Evolutionary conservation across 2,888 invertebrate species (phyloP).

Genomic region (Lamellibrachia columna): DNA sequence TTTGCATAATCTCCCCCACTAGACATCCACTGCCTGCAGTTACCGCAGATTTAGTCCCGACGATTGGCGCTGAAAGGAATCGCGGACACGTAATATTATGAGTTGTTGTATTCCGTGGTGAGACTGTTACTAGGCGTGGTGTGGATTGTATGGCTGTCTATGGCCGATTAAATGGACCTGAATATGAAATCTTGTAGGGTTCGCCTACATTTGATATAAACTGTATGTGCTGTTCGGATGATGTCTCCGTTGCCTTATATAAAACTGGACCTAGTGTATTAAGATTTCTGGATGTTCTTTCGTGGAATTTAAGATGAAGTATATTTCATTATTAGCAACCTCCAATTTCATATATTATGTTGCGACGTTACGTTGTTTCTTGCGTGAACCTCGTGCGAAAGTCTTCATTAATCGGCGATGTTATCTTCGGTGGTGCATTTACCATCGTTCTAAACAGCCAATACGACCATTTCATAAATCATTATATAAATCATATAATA

Average conservation of each 20-base stretch:
- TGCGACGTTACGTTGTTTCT: too few species aligned
- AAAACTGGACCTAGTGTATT: not conserved
- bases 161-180: not conserved
- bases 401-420: too few species aligned
- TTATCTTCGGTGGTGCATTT: too few species aligned
- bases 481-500: too few species aligned
- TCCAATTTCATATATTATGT: not conserved
- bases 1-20: not conserved
- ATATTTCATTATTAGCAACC: not conserved
- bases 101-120: not conserved
- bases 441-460: too few species aligned
- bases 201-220: not conserved
- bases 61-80: not conserved
- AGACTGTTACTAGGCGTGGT: not conserved
- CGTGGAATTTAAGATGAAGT: not conserved
- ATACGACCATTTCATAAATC: too few species aligned
- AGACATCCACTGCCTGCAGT: not conserved
- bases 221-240: not conserved
- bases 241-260: not conserved
- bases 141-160: not conserved
- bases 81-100: not conserved
- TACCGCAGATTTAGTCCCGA: constrained; percentile 5
- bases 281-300: not conserved
- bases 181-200: not conserved
- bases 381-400: too few species aligned